These are phyloP conservation scores for Leguminivora glycinivorella DNA, from an alignment of 1,140 invertebrate species.

Conservation along the genomic window DNA sequence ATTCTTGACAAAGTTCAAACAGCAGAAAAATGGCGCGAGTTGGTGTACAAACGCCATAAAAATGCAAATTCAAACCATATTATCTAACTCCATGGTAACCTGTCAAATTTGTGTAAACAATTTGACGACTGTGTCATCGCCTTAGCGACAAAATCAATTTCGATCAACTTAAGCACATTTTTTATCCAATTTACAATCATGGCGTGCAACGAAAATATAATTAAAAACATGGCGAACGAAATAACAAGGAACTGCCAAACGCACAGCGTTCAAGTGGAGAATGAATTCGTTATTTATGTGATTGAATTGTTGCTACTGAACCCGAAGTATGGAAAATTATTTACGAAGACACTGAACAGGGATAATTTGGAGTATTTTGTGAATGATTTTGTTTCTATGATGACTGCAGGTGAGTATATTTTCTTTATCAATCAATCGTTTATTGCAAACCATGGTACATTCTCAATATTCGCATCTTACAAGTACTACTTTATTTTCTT, in stretches of 20 bases:
- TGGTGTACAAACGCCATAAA: too few species aligned
- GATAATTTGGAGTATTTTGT: constrained; percentile 75
- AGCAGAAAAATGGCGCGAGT: too few species aligned
- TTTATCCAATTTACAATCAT: constrained; percentile 44
- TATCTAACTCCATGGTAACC: too few species aligned
- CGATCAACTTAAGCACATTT: constrained; percentile 32
- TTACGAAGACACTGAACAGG: constrained; percentile 66
- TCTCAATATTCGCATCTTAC: too few species aligned
- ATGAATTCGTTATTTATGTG: constrained; percentile 63
- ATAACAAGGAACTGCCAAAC: constrained; percentile 65
- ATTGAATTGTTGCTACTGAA: constrained; percentile 76
- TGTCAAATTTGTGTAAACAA: too few species aligned
- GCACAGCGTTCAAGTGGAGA: constrained; percentile 49
- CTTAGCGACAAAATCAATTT: constrained; percentile 36
- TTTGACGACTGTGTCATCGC: constrained; percentile 15
- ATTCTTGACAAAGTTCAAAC: too few species aligned
- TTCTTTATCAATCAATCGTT: too few species aligned
- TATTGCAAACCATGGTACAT: too few species aligned
- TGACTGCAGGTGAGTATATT: constrained; percentile 63
- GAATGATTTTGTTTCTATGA: constrained; percentile 65
- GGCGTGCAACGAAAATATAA: constrained; percentile 69
- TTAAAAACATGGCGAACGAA: constrained; percentile 78
- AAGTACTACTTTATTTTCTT: too few species aligned
- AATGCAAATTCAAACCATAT: too few species aligned
- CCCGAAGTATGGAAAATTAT: constrained; percentile 76